A percentile compares a stretch with the other conserved stretches of the same genome.
Evolutionary conservation across 2,888 invertebrate genomes (phyloP).

Genomic region (Tribolium freemani): DNA sequence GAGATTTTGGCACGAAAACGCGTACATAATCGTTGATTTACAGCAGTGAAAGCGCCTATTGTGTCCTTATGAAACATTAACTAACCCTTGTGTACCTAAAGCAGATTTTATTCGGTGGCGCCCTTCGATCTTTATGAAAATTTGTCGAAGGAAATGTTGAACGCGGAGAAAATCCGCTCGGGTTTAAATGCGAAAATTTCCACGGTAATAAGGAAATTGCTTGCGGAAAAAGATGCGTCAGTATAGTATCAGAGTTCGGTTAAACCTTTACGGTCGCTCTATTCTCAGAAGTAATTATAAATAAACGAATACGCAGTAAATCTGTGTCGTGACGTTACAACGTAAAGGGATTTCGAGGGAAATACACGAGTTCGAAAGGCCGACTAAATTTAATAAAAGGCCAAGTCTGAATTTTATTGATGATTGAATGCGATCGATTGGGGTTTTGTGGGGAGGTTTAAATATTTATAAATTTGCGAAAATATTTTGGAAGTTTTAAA

Average conservation of each 20-base stretch:
- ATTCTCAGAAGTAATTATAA: background rate
- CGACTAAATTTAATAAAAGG: background rate
- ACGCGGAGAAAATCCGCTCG: background rate
- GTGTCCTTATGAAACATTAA: slow-evolving; percentile 14
- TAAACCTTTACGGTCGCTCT: background rate
- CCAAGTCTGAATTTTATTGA: background rate
- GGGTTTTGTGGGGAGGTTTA: background rate
- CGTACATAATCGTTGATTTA: slow-evolving; percentile 14
- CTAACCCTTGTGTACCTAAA: slow-evolving; percentile 10
- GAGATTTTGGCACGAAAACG: background rate
- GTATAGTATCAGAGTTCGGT: background rate
- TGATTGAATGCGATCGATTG: background rate
- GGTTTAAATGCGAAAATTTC: background rate
- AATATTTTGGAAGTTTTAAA: background rate
- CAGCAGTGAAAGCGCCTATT: background rate
- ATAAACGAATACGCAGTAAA: background rate
- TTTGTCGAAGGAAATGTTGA: background rate
- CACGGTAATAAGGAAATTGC: background rate
- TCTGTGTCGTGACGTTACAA: background rate
- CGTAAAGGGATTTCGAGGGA: background rate
- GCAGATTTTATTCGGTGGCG: background rate
- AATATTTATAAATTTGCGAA: background rate
- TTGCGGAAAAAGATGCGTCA: background rate
- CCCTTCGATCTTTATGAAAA: background rate
- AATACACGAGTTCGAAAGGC: background rate